Percentiles rank a stretch among this genome's conserved stretches.
Conservation (phyloP, 1,140 invertebrate genomes). For the Eulimnadia texana region DNA sequence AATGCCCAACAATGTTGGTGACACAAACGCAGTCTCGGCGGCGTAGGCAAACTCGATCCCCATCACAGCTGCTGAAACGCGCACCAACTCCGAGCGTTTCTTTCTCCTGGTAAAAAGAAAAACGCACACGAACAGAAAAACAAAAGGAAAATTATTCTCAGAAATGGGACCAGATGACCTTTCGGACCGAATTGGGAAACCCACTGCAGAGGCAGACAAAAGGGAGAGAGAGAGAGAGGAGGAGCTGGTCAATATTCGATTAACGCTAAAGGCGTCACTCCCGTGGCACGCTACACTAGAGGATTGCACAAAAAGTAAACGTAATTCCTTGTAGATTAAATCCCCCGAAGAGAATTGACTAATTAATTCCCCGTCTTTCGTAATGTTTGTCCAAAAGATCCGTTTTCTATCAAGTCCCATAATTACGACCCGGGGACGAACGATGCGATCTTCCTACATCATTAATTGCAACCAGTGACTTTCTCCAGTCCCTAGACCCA, state of each 20-base stretch:
- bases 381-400: too few relatives aligned
- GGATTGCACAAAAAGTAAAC: not conserved
- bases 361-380: too few relatives aligned
- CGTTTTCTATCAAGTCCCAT: too few relatives aligned
- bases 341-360: too few relatives aligned
- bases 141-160: not conserved
- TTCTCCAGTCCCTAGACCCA: too few relatives aligned
- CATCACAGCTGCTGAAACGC: conserved; percentile 85
- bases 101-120: conserved; percentile 51
- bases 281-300: not conserved
- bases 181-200: not conserved
- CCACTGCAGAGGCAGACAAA: not conserved
- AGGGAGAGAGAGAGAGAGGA: not conserved
- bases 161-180: not conserved
- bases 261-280: not conserved
- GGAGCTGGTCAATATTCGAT: not conserved
- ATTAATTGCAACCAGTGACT: too few relatives aligned
- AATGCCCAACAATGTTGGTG: conserved; percentile 81
- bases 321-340: too few relatives aligned
- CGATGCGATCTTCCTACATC: too few relatives aligned
- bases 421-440: too few relatives aligned
- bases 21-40: conserved; percentile 92
- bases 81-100: conserved; percentile 60
- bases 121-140: conserved; percentile 3
- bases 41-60: conserved; percentile 96